Evolutionary conservation across 2,113 vertebrate genomes (phyloP), one percentile per base, ranked within the genome.

Genomic region (Ifrita kowaldi): DNA sequence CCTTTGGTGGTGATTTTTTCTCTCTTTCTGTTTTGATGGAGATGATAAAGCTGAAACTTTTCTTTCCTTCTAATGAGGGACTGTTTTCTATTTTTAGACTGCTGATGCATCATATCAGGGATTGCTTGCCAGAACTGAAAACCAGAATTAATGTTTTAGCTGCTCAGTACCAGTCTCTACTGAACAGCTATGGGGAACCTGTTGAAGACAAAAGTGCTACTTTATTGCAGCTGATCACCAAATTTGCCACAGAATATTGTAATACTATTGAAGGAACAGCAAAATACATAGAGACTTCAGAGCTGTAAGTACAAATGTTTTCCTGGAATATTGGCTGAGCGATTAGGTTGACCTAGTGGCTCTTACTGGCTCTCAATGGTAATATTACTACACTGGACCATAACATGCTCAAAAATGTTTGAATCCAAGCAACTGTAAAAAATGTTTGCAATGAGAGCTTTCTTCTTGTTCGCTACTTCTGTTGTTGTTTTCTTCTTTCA

Each of bases 261-360:
- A 98, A 99, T 97, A 99, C 99, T 47, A 99, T 99, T 91, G 99
- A 99, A 98, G 99, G 99, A 97, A 99, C 99, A 5, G 99, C 99
- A 97, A 99, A 99, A 97, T 99, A 99, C 96, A 99, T 99, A 11
- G 99, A 99, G 97, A 99, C 99, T 16, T 98, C 99, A 1, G 99
- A 99, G 90, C 98, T 99, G 99, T 99, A 95, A 98, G 99, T 99
- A 91, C 84, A 68, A 68, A 30, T 77, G 62, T 15, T 84, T 92
- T 60, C 78, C 6, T 69, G 44, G 12, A 90, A 28, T 64, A 41
- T 52, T 50, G 52, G 32, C 64, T 93, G 35, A 35, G 33, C 71
- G 28, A 9, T 70, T 92, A 44, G 44, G 33, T 37, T 5, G 18
- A 89, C 23, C 9, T 46, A 30, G 11, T 59, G 24, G 44, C 64